Base-by-base conservation (phyloP, 2,113 vertebrate genomes). In the Ellobius talpinus region DNA sequence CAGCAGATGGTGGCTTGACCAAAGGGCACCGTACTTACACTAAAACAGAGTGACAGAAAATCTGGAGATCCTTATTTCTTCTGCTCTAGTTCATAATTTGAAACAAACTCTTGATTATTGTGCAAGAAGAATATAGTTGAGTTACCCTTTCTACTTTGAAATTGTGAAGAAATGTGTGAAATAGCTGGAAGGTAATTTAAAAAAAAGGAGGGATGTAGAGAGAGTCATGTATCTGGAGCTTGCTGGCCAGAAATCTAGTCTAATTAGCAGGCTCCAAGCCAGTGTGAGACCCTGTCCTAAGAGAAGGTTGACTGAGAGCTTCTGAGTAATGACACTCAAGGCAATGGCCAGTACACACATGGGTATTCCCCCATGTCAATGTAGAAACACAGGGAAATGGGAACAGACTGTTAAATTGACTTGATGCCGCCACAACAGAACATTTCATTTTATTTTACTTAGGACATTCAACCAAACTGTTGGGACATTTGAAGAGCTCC, bases 391-490 rank as follows among this genome's bases (percentile, higher is more conserved):
- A 31, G 13, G 42, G 39, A 84, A 42, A 63, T 21, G 42, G 42
- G 42, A 47, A 84, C 52, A 7, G 45, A 87, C 84, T 47, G 55
- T 85, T 63, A 79, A 39, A 13, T 96, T 89, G 47, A 17, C 33
- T 26, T 58, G 55, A 66, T 90, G 79, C 23, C 55, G 47, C 91
- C 47, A 89, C 21, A 19, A 39, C 9, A 23, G n/a, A 68, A 12
- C 12, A 72, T 78, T 70, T 81, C 39, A 42, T 96, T 73, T 90
- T 72, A 52, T 93, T 93, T 93, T 96, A 45, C 95, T 96, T 97
- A 99, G 99, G 90, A 99, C 99, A 91, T 99, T 99, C 97, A 99
- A 99, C 97, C 99, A 99, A 98, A 99, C 99, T 33, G 99, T 99
- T 42, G 99, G 99, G 90, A 99, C 99, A 2, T 99, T 99, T 3